A percentile compares a stretch with the other conserved stretches of the same genome.
These are phyloP conservation scores for Trachelus iudaicus DNA, from an alignment of 2,888 invertebrate species.

Conservation along the genomic window DNA sequence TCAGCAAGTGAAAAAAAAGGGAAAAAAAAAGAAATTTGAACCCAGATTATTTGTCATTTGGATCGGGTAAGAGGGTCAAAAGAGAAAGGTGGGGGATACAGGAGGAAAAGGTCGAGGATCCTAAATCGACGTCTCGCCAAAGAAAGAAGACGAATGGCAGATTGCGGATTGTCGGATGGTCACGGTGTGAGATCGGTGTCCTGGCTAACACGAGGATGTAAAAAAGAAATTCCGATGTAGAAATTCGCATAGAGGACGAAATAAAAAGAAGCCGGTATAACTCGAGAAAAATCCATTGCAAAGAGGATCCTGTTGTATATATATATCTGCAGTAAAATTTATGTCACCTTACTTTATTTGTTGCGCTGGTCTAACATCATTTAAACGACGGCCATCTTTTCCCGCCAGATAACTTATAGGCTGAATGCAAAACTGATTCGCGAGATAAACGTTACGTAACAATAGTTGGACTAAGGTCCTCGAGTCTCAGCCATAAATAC, in stretches of 20 bases:
- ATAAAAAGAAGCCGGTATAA: neutral
- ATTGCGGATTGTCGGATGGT: neutral
- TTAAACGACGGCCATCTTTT: neutral
- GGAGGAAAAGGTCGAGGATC: neutral
- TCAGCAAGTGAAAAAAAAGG: neutral
- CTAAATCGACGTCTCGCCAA: neutral
- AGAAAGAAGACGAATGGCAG: neutral
- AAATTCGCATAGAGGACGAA: neutral
- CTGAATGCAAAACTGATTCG: neutral
- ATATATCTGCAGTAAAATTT: neutral
- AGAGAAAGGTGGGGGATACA: neutral
- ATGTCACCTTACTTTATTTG: neutral
- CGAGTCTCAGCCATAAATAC: slow-evolving; percentile 12
- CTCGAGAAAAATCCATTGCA: neutral
- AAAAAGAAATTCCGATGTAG: neutral
- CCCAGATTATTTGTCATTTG: neutral
- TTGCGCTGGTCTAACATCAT: neutral
- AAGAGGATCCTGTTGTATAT: neutral
- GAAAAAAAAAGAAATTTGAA: neutral
- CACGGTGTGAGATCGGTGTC: neutral
- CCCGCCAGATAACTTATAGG: neutral
- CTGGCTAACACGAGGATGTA: neutral
- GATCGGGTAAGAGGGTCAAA: neutral
- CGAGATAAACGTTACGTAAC: neutral
- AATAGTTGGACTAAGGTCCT: neutral